Evolutionary conservation across 2,113 vertebrate genomes (phyloP).

Genomic region (Nansenia antarctica): DNA sequence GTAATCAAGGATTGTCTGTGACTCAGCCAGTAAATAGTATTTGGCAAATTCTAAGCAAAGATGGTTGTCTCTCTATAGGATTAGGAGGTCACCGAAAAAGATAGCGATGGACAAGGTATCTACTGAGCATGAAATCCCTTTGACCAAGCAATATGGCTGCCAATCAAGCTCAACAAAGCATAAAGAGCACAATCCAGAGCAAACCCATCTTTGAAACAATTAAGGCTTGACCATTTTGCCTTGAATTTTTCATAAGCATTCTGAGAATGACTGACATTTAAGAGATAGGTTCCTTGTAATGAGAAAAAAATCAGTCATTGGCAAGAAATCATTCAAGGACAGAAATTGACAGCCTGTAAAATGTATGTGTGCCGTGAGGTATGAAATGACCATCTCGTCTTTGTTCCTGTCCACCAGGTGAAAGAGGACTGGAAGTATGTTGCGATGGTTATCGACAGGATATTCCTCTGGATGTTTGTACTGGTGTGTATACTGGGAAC

Average conservation of each 20-base stretch:
- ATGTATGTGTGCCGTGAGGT: slow-evolving; percentile 41
- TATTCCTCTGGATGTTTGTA: slow-evolving; percentile 99
- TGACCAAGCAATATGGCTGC: not conserved
- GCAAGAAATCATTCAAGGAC: slow-evolving; percentile 65
- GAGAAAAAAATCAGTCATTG: slow-evolving; percentile 58
- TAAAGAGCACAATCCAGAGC: not conserved
- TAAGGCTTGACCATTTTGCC: slow-evolving; percentile 41
- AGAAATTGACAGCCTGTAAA: slow-evolving; percentile 59
- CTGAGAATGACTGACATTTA: slow-evolving; percentile 62
- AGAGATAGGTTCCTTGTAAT: slow-evolving; percentile 42
- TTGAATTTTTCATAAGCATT: slow-evolving; percentile 52
- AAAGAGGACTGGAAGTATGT: slow-evolving; percentile 99
- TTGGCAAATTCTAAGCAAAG: not conserved
- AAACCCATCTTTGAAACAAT: slow-evolving; percentile 17
- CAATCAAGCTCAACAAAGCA: not conserved
- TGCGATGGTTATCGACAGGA: slow-evolving; percentile 97
- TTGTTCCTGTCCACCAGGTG: slow-evolving; percentile 77
- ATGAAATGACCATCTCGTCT: slow-evolving; percentile 42
- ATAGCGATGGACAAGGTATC: not conserved
- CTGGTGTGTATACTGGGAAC: slow-evolving; percentile 94
- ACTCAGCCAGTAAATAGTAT: not conserved
- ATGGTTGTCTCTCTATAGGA: too few species aligned
- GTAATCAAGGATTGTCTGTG: too few species aligned
- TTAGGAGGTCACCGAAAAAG: too few species aligned
- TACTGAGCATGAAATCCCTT: not conserved